Evolutionary conservation across 2,113 vertebrate species (phyloP).

Genomic region (Daboia siamensis): DNA sequence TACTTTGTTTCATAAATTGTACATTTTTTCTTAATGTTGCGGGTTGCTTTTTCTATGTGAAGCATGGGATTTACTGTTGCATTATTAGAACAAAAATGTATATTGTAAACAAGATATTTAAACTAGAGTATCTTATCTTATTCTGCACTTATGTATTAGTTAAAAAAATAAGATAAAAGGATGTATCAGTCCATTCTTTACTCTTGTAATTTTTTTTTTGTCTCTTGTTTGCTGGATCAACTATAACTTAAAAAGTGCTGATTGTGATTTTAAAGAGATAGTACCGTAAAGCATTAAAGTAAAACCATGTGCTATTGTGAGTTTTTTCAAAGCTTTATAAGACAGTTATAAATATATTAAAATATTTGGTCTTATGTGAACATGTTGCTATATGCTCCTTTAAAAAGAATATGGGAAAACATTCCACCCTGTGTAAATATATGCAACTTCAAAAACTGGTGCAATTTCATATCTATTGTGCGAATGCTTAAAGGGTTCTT

Average conservation of each 20-base stretch:
- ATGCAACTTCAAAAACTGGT: constrained; percentile 74
- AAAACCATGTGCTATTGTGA: constrained; percentile 85
- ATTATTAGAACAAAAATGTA: constrained; percentile 88
- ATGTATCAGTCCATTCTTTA: constrained; percentile 86
- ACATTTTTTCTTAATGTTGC: constrained; percentile 97
- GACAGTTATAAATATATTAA: constrained; percentile 86
- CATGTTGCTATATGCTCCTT: constrained; percentile 84
- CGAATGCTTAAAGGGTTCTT: constrained; percentile 41
- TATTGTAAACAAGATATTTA: constrained; percentile 97
- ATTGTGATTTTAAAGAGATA: constrained; percentile 86
- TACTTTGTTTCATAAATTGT: constrained; percentile 99
- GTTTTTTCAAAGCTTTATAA: constrained; percentile 86
- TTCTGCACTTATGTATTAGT: constrained; percentile 91
- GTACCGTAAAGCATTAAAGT: constrained; percentile 94
- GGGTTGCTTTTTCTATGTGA: constrained; percentile 97
- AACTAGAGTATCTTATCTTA: constrained; percentile 88
- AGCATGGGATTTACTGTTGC: constrained; percentile 94
- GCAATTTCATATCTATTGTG: constrained; percentile 70
- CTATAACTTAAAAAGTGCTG: constrained; percentile 84
- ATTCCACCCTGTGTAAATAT: constrained; percentile 92
- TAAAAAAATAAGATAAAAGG: constrained; percentile 75
- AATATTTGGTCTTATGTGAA: constrained; percentile 89
- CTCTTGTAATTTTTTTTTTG: constrained; percentile 87
- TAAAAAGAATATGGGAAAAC: constrained; percentile 79
- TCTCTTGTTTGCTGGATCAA: constrained; percentile 84